Evolutionary conservation across 2,888 invertebrate species (phyloP).

Genomic region (Tholera decimalis): DNA sequence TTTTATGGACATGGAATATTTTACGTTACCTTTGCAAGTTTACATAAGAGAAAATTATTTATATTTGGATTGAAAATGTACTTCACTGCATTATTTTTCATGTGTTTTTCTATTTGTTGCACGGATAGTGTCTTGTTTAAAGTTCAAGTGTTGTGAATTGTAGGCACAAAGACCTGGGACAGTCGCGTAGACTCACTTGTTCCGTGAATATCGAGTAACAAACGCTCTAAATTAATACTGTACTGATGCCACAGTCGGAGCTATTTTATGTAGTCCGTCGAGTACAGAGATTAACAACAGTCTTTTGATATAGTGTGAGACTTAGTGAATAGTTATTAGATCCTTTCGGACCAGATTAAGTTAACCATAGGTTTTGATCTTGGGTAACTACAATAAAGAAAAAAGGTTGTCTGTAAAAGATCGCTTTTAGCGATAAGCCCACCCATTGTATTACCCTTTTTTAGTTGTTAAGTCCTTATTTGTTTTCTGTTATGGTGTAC

Average conservation of each 20-base stretch:
- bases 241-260: constrained; percentile 62
- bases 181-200: constrained; percentile 60
- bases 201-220: constrained; percentile 70
- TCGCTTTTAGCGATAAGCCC: too few relatives aligned
- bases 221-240: constrained; percentile 69
- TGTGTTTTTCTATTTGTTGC: constrained; percentile 3
- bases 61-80: constrained; percentile 1
- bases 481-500: too few relatives aligned
- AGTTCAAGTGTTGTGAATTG: constrained; percentile 50
- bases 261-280: constrained; percentile 69
- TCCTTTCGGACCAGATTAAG: constrained; percentile 30
- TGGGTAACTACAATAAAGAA: too few relatives aligned
- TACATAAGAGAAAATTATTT: neutral
- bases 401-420: too few relatives aligned
- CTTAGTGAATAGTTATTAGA: constrained; percentile 28
- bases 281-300: constrained; percentile 47
- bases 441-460: too few relatives aligned
- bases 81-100: neutral
- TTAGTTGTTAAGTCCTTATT: too few relatives aligned
- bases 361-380: constrained; percentile 15
- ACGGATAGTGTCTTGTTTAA: constrained; percentile 7
- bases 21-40: constrained; percentile 10
- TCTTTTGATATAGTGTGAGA: constrained; percentile 46
- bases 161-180: constrained; percentile 52
- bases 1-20: constrained; percentile 26